Percentiles rank a stretch among this genome's conserved stretches.
Evolutionary conservation across 2,888 invertebrate genomes (phyloP).

Genomic region (Agrotis ipsilon): DNA sequence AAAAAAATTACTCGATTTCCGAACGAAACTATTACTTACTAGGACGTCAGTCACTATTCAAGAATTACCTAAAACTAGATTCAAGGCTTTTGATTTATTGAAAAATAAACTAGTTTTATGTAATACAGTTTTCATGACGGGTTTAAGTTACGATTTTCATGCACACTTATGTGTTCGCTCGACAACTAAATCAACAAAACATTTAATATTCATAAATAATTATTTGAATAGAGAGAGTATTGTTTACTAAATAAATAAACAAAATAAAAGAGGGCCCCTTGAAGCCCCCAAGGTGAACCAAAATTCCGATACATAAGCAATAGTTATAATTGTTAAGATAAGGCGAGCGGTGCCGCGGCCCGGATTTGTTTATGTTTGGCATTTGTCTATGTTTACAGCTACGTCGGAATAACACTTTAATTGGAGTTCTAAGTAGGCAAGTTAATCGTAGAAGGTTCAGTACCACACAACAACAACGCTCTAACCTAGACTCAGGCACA

Average conservation of each 20-base stretch:
- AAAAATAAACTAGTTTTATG: too few species aligned
- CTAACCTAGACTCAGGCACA: too few species aligned
- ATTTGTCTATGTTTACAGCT: slow-evolving; percentile 69
- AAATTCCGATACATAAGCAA: slow-evolving; percentile 21
- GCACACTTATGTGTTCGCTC: not conserved
- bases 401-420: slow-evolving; percentile 73
- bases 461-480: too few species aligned
- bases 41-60: too few species aligned
- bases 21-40: too few species aligned
- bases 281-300: slow-evolving; percentile 2
- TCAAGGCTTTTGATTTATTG: too few species aligned
- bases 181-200: not conserved
- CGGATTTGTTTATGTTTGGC: slow-evolving; percentile 56
- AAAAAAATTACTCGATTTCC: too few species aligned
- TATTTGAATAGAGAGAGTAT: not conserved
- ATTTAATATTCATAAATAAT: not conserved
- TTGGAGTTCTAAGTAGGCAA: slow-evolving; percentile 61
- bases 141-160: too few species aligned
- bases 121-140: too few species aligned
- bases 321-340: slow-evolving; percentile 14
- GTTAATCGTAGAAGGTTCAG: slow-evolving; percentile 33
- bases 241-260: not conserved
- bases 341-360: slow-evolving; percentile 37
- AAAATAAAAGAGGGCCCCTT: not conserved
- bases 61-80: too few species aligned